Evolutionary conservation across 2,888 invertebrate genomes (phyloP), one percentile per base, ranked within the genome.

Genomic region (Amphipoea lucens): DNA sequence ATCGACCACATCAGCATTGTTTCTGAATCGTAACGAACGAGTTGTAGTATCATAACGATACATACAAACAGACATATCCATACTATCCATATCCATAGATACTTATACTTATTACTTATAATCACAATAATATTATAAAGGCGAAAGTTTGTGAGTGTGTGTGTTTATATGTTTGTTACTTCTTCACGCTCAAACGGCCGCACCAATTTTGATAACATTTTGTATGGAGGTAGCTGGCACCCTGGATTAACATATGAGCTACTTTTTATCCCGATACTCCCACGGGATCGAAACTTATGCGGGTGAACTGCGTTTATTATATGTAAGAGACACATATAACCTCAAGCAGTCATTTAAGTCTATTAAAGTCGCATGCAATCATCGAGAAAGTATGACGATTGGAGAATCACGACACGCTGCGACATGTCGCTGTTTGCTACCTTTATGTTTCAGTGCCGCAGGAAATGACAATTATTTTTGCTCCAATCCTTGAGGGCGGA

Each of bases 401-500:
- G 92, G 90, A 90, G 91, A 89, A 90, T 91, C 88, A 90, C 90
- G 91, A 80, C 85, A 81, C 75, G 57, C 51, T 57, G 78, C 74
- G 81, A 86, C 80, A 87, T 85, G 84, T 86, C 82, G 74, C 70
- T 77, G 83, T 81, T 81, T 78, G 82, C 77, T 82, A 90, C 89
- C 90, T 91, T 91, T 92, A 91, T 91, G 90, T 92, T 90, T 89
- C 91, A 79, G 87, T 92, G 95, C 96, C 96, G 95, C 97, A 97
- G 97, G 97, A 97, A 96, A 97, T 96, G 96, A 97, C 96, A 96
- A 97, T 97, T 97, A 97, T 96, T 95, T 96, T 94, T 95, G 95
- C 94, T 94, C 92, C 94, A 94, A 93, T 94, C 95, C 94, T 93
- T 94, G 93, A 93, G 93, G 93, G 93, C 92, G 93, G 92, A 94